Evolutionary conservation across 2,113 vertebrate species (phyloP), one percentile per base, ranked within the genome.

Genomic region (Rhombomys opimus): DNA sequence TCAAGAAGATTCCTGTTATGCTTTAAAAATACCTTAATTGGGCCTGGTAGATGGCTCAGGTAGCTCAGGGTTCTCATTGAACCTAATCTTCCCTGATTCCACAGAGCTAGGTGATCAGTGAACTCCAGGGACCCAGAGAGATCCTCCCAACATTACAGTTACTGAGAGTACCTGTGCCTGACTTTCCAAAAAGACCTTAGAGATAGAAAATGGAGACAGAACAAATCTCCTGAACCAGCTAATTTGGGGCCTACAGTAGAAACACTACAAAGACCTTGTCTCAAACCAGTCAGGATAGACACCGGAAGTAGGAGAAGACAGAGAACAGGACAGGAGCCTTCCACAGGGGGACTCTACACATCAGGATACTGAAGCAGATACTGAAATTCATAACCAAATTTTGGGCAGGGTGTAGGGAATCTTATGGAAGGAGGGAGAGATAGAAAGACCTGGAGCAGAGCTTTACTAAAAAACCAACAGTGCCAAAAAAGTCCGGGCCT

Each of bases 1-100:
- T 96, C 89, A 23, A 63, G 57, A 76, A 87, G 11, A 94, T 95
- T 90, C 35, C 50, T 32, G 15, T 67, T 72, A 78, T 75, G 18
- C 46, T 23, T 73, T 73, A 35, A 76, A 57, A 59, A 87, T 50
- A 14, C 1, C 22, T 77, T 77, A 50, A 46, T 50, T 82, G 35
- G 13, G 54, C 35, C 54, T 82, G n/a, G 78, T 20, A 38, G 32
- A n/a, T 38, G 54, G 54, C 2, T 38, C 23, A 82, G 54, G n/a
- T 59, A 35, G 54, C 6, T 59, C 23, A 25, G 20, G 12, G 6
- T 22, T 82, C 35, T 82, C 80, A 59, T 6, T 61, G 22, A 38
- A 3, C 3, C 20, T 11, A 61, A 35, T 14, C 35, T 23, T 61
- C 22, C 18, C 22, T 38, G 80, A 82, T 25, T 61, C 20, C 38